phyloP scores from a whole-genome alignment of 2,888 invertebrate species.

The Anoplius nigerrimus region DNA sequence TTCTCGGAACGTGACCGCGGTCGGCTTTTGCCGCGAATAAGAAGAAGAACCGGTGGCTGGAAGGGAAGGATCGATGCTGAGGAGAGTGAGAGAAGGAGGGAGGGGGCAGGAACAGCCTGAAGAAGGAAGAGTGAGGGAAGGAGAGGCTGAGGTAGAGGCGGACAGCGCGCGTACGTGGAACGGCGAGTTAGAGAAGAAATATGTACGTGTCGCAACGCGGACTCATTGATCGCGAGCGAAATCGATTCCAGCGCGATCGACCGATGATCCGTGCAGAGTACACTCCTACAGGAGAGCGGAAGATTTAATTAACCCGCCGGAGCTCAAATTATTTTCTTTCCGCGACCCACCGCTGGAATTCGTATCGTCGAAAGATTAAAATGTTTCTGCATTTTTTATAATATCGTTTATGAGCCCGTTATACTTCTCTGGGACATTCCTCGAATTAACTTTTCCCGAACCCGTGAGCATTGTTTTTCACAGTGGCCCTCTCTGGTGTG shows the following conservation, averaged over 20 bases:
- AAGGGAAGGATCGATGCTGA: not conserved
- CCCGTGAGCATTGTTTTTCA: no score
- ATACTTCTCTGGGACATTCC: no score
- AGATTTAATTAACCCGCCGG: not conserved
- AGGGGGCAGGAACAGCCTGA: constrained; percentile 19
- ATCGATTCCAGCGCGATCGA: constrained; percentile 8
- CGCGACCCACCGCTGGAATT: no score
- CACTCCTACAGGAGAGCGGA: no score
- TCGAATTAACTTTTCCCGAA: no score
- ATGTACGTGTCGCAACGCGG: constrained; percentile 59
- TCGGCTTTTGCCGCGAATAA: constrained; percentile 37
- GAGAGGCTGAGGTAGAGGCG: constrained; percentile 17
- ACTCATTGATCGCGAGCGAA: constrained; percentile 36
- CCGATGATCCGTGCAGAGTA: not conserved
- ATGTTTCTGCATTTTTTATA: not conserved
- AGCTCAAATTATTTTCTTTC: no score
- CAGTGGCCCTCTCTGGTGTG: no score
- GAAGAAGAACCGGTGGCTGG: constrained; percentile 16
- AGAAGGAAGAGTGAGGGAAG: constrained; percentile 24
- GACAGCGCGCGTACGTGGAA: constrained; percentile 9
- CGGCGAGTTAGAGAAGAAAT: constrained; percentile 42
- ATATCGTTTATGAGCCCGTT: no score
- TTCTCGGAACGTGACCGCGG: constrained; percentile 57
- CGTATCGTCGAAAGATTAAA: not conserved
- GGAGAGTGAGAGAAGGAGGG: constrained; percentile 1